Evolutionary conservation across 2,113 vertebrate genomes (phyloP).

Genomic region (Paracanthobrama guichenoti): DNA sequence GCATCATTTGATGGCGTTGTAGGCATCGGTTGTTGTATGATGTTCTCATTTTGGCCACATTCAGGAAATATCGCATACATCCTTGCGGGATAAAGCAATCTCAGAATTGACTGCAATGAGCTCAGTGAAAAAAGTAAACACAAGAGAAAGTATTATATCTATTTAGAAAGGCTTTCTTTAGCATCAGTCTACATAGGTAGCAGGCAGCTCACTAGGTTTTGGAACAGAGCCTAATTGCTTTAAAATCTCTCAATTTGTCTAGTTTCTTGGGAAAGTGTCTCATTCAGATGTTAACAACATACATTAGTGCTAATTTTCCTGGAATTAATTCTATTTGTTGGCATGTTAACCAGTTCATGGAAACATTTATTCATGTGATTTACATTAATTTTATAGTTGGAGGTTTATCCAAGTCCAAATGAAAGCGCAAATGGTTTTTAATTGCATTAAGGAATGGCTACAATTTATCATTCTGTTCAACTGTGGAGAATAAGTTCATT

Average conservation of each 20-base stretch:
- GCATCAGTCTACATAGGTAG: neutral
- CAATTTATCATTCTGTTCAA: slow-evolving; percentile 60
- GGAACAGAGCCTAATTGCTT: slow-evolving; percentile 13
- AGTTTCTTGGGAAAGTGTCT: slow-evolving; percentile 3
- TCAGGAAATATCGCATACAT: neutral
- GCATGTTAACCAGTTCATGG: slow-evolving; percentile 13
- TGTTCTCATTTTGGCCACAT: neutral
- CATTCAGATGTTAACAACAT: slow-evolving; percentile 25
- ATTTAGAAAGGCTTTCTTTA: no score
- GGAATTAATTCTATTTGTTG: slow-evolving; percentile 26
- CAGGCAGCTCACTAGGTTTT: neutral
- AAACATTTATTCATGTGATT: slow-evolving; percentile 19
- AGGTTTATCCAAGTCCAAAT: slow-evolving; percentile 29
- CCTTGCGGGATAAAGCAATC: no score
- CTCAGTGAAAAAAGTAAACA: no score
- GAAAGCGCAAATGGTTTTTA: slow-evolving; percentile 24
- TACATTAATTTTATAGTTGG: slow-evolving; percentile 8
- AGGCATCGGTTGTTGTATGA: neutral
- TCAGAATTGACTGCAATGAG: no score
- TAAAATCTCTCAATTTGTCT: slow-evolving; percentile 21
- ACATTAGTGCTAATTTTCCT: slow-evolving; percentile 33
- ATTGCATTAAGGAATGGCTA: slow-evolving; percentile 52
- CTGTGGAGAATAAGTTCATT: slow-evolving; percentile 61
- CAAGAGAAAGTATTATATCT: no score
- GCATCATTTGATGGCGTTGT: no score